Evolutionary conservation across 2,113 vertebrate species (phyloP), one percentile per base, ranked within the genome.

Genomic region (Promerops cafer): DNA sequence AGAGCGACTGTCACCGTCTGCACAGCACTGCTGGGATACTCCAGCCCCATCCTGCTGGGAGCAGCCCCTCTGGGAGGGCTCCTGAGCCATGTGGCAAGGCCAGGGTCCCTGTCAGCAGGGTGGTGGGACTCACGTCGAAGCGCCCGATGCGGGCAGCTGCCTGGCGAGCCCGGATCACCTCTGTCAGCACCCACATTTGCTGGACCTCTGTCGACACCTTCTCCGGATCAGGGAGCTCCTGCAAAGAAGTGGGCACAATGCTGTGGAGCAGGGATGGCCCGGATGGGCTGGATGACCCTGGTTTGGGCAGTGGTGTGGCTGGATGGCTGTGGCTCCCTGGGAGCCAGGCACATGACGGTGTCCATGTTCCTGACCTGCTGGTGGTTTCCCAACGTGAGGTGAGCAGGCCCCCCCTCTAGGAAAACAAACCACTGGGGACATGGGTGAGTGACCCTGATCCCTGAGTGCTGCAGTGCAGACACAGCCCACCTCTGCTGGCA

Each of bases 151-250:
- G 98, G 18, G 98, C 97, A 1, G 98, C 97, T 11, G 98, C 98
- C 92, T 99, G 99, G 96, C 97, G 99, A 94, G 98, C 98, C 88
- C 98, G 98, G 98, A 99, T 99, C 97, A 99, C 98, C 94, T 99
- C 99, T 0, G 99, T 99, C 96, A 99, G 97, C 39, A 98, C 98
- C 99, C 99, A 99, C 99, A 99, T 99, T 94, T 99, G 99, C 98
- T 99, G 99, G n/a, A 99, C 98, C 77, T 99, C 99, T 2, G 99
- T 98, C 0, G 99, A 99, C 6, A 99, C 99, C 5, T 97, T 98
- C 94, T 98, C 98, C 0, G 99, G 98, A 92, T 99, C 98, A 2
- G 99, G 99, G 69, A 99, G 98, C 50, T 98, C 98, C 99, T 99
- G 96, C 57, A 96, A 94, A 89, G 76, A 85, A 84, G 59, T 4